A percentile compares a stretch with the other conserved stretches of the same genome.
Evolutionary conservation across 23 tunicate species (phyloP).

Genomic region (Trididemnum clinides): DNA sequence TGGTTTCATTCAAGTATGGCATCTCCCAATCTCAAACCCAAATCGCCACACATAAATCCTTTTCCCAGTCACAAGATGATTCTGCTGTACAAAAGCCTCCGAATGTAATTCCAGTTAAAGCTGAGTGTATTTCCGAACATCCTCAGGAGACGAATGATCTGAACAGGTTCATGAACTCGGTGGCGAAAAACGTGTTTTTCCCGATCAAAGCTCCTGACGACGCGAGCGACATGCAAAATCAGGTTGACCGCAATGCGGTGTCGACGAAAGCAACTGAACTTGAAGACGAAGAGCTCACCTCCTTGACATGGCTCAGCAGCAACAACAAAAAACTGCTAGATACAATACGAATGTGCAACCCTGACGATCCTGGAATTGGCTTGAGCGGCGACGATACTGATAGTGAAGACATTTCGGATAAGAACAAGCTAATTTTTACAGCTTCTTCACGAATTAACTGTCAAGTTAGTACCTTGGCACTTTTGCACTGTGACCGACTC

Average conservation of each 20-base stretch:
- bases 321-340: conserved; percentile 61
- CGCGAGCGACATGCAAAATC: not conserved
- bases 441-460: conserved; percentile 68
- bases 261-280: not conserved
- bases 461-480: too few relatives aligned
- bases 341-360: conserved; percentile 77
- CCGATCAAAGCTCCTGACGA: not conserved
- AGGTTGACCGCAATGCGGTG: not conserved
- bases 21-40: not conserved
- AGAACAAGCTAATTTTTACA: conserved; percentile 64
- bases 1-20: not conserved
- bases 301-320: conserved; percentile 75
- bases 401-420: conserved; percentile 17
- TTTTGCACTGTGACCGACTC: too few relatives aligned
- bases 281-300: conserved; percentile 66
- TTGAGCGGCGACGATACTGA: conserved; percentile 83
- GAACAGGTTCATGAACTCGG: conserved; percentile 54
- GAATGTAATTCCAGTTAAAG: not conserved
- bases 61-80: too few relatives aligned
- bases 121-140: not conserved
- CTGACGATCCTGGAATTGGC: conserved; percentile 90
- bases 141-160: not conserved
- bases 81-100: too few relatives aligned
- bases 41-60: not conserved
- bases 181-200: not conserved